Percentiles rank a stretch among this genome's conserved stretches.
Conservation (phyloP, 2,888 invertebrate species). For the Cremastinae sp. region DNA sequence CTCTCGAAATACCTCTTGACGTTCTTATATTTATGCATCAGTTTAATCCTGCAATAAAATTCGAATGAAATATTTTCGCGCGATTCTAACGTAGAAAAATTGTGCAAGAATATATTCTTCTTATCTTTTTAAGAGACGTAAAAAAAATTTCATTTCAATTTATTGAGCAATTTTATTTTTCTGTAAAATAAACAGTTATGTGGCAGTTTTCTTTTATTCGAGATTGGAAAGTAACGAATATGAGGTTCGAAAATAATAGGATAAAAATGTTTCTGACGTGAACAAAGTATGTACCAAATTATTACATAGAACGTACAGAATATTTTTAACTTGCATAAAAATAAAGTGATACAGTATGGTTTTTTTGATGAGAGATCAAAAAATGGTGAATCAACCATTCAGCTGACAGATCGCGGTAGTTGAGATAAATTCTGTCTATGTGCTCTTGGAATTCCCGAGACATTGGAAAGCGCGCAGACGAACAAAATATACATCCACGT, state of each 20-base stretch:
- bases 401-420: constrained; percentile 35
- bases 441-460: constrained; percentile 40
- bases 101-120: too few species aligned
- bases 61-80: neutral
- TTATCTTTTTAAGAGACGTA: too few species aligned
- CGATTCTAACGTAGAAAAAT: too few species aligned
- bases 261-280: too few species aligned
- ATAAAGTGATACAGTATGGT: constrained; percentile 1
- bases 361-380: constrained; percentile 7
- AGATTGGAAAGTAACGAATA: too few species aligned
- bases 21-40: neutral
- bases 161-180: too few species aligned
- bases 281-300: too few species aligned
- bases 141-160: too few species aligned
- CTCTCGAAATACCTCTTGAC: constrained; percentile 7
- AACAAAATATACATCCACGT: neutral
- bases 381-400: constrained; percentile 14
- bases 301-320: too few species aligned
- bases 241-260: too few species aligned
- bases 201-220: too few species aligned
- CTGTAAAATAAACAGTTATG: neutral
- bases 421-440: constrained; percentile 49
- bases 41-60: constrained; percentile 13
- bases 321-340: too few species aligned
- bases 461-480: constrained; percentile 7